Conservation (phyloP, 2,113 vertebrate genomes). For the Stercorarius parasiticus region DNA sequence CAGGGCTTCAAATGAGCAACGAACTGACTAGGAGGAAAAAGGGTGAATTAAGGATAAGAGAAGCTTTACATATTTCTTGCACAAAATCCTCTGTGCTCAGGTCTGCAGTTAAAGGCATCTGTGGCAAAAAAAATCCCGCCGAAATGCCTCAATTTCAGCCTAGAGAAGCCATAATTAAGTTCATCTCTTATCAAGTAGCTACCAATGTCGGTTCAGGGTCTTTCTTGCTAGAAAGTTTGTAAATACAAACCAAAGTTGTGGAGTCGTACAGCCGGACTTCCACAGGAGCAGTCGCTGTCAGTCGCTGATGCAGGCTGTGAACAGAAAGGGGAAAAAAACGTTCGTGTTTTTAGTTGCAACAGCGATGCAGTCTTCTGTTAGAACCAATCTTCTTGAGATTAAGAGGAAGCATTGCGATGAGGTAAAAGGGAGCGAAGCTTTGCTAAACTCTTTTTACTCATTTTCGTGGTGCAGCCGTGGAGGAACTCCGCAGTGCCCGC, state of each 20-base stretch:
- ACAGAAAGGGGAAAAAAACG: not conserved
- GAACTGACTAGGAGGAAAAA: not conserved
- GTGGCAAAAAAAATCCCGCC: not conserved
- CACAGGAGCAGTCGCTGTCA: not conserved
- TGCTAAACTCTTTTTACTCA: not conserved
- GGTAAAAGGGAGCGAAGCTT: not conserved
- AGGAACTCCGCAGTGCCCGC: not conserved
- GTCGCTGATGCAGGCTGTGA: not conserved
- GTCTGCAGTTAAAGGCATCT: not conserved
- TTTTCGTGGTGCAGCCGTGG: not conserved
- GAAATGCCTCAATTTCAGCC: not conserved
- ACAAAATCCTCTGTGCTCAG: not conserved
- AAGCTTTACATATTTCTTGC: not conserved
- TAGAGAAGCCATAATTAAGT: not conserved
- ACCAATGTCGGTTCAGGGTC: accelerated
- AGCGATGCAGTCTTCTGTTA: not conserved
- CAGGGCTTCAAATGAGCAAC: not conserved
- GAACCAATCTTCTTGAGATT: accelerated
- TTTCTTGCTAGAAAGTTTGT: accelerated
- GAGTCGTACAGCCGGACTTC: accelerated
- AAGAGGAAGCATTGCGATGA: not conserved
- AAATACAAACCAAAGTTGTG: accelerated
- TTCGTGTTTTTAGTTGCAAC: accelerated
- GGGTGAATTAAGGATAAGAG: not conserved
- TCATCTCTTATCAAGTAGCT: not conserved